Percentiles rank a stretch among this genome's conserved stretches.
phyloP scores from a whole-genome alignment of 1,140 invertebrate species.

The Drosophila persimilis region DNA sequence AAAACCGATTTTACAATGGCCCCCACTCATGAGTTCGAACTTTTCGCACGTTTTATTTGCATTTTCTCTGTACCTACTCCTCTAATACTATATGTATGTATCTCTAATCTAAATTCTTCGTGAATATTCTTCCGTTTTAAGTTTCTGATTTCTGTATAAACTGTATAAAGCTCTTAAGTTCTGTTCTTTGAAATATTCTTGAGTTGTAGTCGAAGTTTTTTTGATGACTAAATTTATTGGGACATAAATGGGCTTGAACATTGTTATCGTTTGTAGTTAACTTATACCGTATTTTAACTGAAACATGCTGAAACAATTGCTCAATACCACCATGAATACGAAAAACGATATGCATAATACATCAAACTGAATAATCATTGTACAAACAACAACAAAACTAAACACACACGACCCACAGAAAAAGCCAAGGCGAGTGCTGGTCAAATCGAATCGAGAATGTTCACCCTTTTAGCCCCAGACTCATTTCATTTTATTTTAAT shows the following conservation, averaged over 20 bases:
- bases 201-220: constrained; percentile 79
- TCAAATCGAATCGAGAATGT: constrained; percentile 51
- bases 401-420: constrained; percentile 5
- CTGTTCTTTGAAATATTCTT: constrained; percentile 37
- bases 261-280: constrained; percentile 80
- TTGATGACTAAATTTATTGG: constrained; percentile 83
- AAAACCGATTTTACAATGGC: constrained; percentile 79
- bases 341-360: constrained; percentile 52
- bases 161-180: constrained; percentile 12
- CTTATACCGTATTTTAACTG: constrained; percentile 65
- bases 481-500: constrained; percentile 67
- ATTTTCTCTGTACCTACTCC: constrained; percentile 37
- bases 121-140: constrained; percentile 10
- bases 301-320: constrained; percentile 50
- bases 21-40: constrained; percentile 66
- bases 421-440: constrained; percentile 6
- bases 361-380: constrained; percentile 57
- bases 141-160: constrained; percentile 28
- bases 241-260: constrained; percentile 82
- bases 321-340: constrained; percentile 56
- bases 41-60: constrained; percentile 73
- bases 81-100: constrained; percentile 13
- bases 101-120: constrained; percentile 39
- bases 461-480: constrained; percentile 78
- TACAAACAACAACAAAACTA: constrained; percentile 43